A percentile compares a stretch with the other conserved stretches of the same genome.
Conservation (phyloP, 2,888 invertebrate species). For the Hirudinaria manillensis region DNA sequence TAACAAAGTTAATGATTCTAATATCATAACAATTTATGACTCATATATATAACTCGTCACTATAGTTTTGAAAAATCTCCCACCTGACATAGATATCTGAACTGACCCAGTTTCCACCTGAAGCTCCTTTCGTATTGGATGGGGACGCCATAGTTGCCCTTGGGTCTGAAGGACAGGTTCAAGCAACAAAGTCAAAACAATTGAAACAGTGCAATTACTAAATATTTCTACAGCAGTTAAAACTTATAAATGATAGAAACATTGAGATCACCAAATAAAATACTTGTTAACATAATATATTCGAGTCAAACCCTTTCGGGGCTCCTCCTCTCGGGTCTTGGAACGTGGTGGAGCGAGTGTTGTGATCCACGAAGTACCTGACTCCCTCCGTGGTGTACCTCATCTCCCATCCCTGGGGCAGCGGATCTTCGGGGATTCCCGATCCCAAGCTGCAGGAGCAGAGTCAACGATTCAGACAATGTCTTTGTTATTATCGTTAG, state of each 20-base stretch:
- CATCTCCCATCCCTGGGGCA: slow-evolving; percentile 83
- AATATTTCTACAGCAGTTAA: no score
- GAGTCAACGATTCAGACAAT: background rate
- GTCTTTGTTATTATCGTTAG: background rate
- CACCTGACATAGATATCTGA: slow-evolving; percentile 64
- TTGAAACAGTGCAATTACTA: no score
- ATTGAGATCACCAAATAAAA: no score
- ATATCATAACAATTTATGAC: background rate
- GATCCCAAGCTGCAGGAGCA: background rate
- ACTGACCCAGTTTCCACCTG: slow-evolving; percentile 96
- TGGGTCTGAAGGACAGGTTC: slow-evolving; percentile 59
- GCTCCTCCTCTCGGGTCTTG: slow-evolving; percentile 86
- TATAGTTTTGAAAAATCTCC: slow-evolving; percentile 30
- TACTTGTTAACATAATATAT: no score
- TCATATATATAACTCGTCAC: background rate
- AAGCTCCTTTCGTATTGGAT: slow-evolving; percentile 94
- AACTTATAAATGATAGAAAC: background rate
- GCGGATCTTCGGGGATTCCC: slow-evolving; percentile 47
- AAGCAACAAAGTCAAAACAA: background rate
- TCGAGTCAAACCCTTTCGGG: slow-evolving; percentile 66
- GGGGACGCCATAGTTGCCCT: slow-evolving; percentile 89
- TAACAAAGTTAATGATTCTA: background rate
- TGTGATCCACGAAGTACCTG: slow-evolving; percentile 97
- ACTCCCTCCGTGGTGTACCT: slow-evolving; percentile 83
- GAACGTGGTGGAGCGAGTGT: slow-evolving; percentile 93